phyloP scores from a whole-genome alignment of 2,113 vertebrate species.

The Thymallus thymallus region DNA sequence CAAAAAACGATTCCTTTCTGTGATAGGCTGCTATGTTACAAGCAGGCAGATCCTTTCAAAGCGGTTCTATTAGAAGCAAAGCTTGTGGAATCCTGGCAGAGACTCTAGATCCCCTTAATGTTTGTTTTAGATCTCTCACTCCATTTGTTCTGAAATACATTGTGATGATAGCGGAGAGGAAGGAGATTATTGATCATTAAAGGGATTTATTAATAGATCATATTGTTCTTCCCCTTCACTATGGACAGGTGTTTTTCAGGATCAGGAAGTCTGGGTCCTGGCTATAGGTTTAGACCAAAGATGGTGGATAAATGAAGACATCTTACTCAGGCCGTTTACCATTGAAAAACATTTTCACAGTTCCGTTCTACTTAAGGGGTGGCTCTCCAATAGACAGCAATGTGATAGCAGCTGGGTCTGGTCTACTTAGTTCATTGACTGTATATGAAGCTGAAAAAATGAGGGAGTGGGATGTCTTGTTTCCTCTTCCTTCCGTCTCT shows the following conservation, averaged over 20 bases:
- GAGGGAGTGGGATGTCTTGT: no score
- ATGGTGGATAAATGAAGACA: no score
- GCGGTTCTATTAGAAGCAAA: slow-evolving; percentile 20
- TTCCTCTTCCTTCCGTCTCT: no score
- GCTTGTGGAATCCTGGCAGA: slow-evolving; percentile 54
- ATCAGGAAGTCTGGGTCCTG: not conserved
- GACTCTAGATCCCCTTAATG: not conserved
- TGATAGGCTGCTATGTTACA: slow-evolving; percentile 41
- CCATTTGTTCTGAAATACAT: not conserved
- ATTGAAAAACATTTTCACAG: no score
- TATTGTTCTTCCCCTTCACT: slow-evolving; percentile 48
- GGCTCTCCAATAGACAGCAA: no score
- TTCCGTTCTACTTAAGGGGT: no score
- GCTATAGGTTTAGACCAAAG: no score
- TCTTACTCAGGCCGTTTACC: no score
- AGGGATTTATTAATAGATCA: slow-evolving; percentile 6
- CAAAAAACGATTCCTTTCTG: slow-evolving; percentile 24
- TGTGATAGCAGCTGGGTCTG: no score
- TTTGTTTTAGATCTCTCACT: slow-evolving; percentile 18
- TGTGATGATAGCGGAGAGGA: slow-evolving; percentile 30
- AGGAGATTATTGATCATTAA: slow-evolving; percentile 52
- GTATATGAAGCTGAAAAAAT: no score
- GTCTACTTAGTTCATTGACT: no score
- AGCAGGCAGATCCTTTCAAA: slow-evolving; percentile 19
- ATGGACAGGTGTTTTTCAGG: slow-evolving; percentile 3